These are phyloP conservation scores for Knipowitschia caucasica DNA, from an alignment of 2,797 vertebrate genomes.

Conservation along the genomic window DNA sequence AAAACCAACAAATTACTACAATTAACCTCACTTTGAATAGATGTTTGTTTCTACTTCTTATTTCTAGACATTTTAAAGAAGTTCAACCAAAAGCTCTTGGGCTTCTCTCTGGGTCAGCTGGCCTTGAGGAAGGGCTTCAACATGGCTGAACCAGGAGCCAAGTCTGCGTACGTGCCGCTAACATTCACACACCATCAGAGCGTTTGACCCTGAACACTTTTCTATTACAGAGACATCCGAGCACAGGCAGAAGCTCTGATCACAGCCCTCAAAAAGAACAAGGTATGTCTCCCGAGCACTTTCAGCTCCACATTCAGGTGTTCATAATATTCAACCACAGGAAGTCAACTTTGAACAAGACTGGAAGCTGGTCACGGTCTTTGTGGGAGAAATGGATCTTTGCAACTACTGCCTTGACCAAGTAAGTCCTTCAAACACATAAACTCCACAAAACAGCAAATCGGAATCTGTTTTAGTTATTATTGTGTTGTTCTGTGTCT, in stretches of 20 bases:
- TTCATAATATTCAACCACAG: conserved; percentile 69
- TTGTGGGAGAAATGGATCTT: conserved; percentile 83
- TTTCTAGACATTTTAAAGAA: conserved; percentile 87
- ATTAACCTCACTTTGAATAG: too few species aligned
- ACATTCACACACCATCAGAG: not conserved
- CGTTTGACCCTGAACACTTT: not conserved
- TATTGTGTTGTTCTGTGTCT: conserved; percentile 11
- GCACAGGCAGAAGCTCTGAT: conserved; percentile 76
- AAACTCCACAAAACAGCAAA: too few species aligned
- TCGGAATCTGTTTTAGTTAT: too few species aligned
- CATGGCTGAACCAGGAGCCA: conserved; percentile 74
- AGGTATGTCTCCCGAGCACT: conserved; percentile 67
- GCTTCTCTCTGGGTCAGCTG: conserved; percentile 78
- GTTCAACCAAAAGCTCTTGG: conserved; percentile 82
- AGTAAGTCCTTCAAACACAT: conserved; percentile 63
- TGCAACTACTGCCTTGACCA: conserved; percentile 84
- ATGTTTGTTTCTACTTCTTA: conserved; percentile 1
- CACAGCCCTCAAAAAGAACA: conserved; percentile 74
- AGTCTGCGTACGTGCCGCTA: conserved; percentile 71
- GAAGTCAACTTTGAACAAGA: conserved; percentile 81
- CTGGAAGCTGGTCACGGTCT: conserved; percentile 91
- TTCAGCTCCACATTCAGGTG: not conserved
- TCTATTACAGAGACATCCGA: conserved; percentile 75
- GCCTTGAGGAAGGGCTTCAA: conserved; percentile 78
- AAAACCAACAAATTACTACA: too few species aligned